Percentiles rank a stretch among this genome's conserved stretches.
These are phyloP conservation scores for Myocastor coypus DNA, from an alignment of 2,113 vertebrate species.

Conservation along the genomic window DNA sequence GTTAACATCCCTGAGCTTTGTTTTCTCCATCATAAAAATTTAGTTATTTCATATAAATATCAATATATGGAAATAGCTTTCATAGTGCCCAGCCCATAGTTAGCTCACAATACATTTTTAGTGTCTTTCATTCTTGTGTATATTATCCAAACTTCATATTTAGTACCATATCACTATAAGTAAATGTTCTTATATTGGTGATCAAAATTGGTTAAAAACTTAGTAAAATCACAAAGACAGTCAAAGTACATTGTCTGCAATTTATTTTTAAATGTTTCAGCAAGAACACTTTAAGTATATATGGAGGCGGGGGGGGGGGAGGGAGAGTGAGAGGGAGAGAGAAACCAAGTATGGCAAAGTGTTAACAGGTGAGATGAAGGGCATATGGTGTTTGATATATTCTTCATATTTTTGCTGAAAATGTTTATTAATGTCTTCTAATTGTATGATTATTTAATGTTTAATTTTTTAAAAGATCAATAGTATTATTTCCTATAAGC, in stretches of 20 bases:
- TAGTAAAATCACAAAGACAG: constrained; percentile 27
- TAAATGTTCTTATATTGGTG: constrained; percentile 14
- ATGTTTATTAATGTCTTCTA: constrained; percentile 52
- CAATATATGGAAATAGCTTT: background rate
- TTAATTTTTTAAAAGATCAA: constrained; percentile 63
- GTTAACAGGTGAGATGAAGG: constrained; percentile 48
- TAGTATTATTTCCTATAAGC: background rate
- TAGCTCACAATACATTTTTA: background rate
- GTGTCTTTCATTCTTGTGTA: background rate
- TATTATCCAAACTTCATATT: constrained; percentile 5
- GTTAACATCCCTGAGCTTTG: background rate
- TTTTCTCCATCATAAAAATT: background rate
- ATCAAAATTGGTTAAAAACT: constrained; percentile 25
- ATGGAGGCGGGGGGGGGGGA: background rate
- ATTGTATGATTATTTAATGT: constrained; percentile 51
- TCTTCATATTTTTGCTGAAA: constrained; percentile 45
- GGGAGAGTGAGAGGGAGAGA: background rate
- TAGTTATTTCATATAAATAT: constrained; percentile 15
- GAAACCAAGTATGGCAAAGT: constrained; percentile 29
- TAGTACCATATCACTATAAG: background rate
- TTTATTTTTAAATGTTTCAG: constrained; percentile 59
- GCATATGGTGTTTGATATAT: background rate
- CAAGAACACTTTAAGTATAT: background rate
- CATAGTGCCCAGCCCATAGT: background rate
- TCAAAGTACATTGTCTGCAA: background rate